Conservation (phyloP, 2,888 invertebrate genomes). For the Syrista parreyssii region DNA sequence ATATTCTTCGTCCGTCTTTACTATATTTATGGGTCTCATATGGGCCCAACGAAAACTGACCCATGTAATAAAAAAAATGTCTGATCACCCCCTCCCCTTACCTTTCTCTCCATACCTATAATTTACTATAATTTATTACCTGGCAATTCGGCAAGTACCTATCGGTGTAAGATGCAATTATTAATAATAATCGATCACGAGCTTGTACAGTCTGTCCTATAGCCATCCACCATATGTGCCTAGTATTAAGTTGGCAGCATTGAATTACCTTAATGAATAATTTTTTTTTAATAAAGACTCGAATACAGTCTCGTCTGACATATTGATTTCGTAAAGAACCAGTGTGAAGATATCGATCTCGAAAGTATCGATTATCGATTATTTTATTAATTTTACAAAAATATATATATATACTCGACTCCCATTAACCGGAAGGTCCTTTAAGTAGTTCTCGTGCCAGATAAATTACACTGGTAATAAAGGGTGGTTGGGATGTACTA, state of each 20-base stretch:
- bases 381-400: too few relatives aligned
- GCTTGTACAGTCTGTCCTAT: constrained; percentile 15
- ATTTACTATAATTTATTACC: constrained; percentile 66
- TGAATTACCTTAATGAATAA: too few relatives aligned
- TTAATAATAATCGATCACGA: constrained; percentile 42
- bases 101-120: constrained; percentile 46
- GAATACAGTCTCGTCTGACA: too few relatives aligned
- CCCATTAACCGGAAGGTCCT: too few relatives aligned
- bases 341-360: too few relatives aligned
- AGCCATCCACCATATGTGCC: constrained; percentile 23
- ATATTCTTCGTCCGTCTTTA: too few relatives aligned
- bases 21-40: constrained; percentile 40
- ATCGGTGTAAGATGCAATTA: constrained; percentile 62
- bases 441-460: constrained; percentile 32
- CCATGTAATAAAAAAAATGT: constrained; percentile 56
- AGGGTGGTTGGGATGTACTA: constrained; percentile 56
- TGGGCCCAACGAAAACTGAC: constrained; percentile 54
- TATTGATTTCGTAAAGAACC: too few relatives aligned
- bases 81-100: constrained; percentile 23
- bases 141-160: constrained; percentile 57
- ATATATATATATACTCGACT: too few relatives aligned
- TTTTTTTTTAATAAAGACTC: too few relatives aligned
- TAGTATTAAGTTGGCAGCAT: too few relatives aligned
- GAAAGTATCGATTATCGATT: too few relatives aligned
- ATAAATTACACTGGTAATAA: constrained; percentile 64